Base-by-base conservation (phyloP, 2,797 vertebrate genomes). In the Dryobates pubescens region DNA sequence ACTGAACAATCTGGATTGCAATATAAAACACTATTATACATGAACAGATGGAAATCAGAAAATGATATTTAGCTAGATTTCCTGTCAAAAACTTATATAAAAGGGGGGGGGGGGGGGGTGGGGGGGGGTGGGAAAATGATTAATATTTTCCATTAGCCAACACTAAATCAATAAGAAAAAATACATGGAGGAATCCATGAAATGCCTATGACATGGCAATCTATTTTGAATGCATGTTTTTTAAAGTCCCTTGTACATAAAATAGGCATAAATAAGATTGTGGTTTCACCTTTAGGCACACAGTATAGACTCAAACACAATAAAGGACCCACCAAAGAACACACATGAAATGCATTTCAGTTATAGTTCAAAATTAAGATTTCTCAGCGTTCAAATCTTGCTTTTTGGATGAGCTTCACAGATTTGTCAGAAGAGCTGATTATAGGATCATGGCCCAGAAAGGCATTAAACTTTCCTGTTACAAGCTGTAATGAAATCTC, bases 51-150 rank as follows among this genome's bases (percentile, higher is more conserved):
- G 97, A 97, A 97, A 96, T 96, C 91, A 97, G 96, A 95, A 96
- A 97, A 94, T 96, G 97, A 95, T 96, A 97, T 97, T 97, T 97
- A 97, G 97, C 96, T 94, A 97, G 96, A 97, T 95, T 98, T 97
- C 94, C 94, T 96, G 96, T 96, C 95, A 97, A 81, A 97, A 87
- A 97, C 79, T 94, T 97, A 96, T 83, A 95, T 94, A 97, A 96
- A 97, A 96, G 94, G 87, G 57, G 19, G 38, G 38, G 54, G 75
- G 92, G 53, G 27, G 91, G 32, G 32, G 32, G n/a, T n/a, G 94
- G 87, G 57, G 19, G 38, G 38, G 54, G 75, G 92, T 53, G 30
- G 91, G 80, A 86, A 94, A 82, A 96, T 89, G 71, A 64, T 95
- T 94, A 96, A 97, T 96, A 95, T 96, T 97, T 95, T 93, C 80